Base-by-base conservation (phyloP, 2,797 vertebrate genomes). In the Simalia tracyae region DNA sequence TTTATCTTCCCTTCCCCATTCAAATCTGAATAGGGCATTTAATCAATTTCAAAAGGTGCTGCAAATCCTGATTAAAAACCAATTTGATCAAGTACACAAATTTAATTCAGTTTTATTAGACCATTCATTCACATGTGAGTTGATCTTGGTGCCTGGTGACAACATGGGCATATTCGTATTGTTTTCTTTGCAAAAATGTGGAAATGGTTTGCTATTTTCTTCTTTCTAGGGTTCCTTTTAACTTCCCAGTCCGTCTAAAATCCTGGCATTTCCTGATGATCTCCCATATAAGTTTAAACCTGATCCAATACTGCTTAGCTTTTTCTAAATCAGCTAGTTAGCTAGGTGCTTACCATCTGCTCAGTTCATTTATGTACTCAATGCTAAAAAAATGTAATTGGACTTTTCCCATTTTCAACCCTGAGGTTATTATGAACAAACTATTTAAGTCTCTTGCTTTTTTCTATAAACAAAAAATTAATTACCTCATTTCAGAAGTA, bases 401-500 rank as follows among this genome's bases (percentile, higher is more conserved):
- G 36, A 63, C n/a, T 50, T 63, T 50, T 84, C n/a, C 68, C 26
- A 76, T 54, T 88, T 11, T 91, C 56, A 91, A 46, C 46, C 31
- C 46, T 28, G 86, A 88, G 28, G 50, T 31, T 50, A 84, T 8
- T 81, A 60, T 81, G 56, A 88, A 81, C 66, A 26, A 61, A 76
- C 56, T 86, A 57, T 72, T 76, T 87, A n/a, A 42, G 22, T 36
- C 14, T 64, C 72, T 56, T 56, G 72, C 36, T 92, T 84, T 92
- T 84, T 88, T 92, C 46, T 88, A 46, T 46, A 88, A 84, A 92
- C 59, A 91, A 88, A 11, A 60, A 84, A 88, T 64, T 88, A 84
- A 89, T 84, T 89, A 26, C 26, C 64, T 64, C 60, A 89, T 92
- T 91, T 87, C 42, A 88, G 91, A 91, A 57, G 28, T 88, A 88